phyloP scores from a whole-genome alignment of 2,113 vertebrate species.

The Oncorhynchus keta region DNA sequence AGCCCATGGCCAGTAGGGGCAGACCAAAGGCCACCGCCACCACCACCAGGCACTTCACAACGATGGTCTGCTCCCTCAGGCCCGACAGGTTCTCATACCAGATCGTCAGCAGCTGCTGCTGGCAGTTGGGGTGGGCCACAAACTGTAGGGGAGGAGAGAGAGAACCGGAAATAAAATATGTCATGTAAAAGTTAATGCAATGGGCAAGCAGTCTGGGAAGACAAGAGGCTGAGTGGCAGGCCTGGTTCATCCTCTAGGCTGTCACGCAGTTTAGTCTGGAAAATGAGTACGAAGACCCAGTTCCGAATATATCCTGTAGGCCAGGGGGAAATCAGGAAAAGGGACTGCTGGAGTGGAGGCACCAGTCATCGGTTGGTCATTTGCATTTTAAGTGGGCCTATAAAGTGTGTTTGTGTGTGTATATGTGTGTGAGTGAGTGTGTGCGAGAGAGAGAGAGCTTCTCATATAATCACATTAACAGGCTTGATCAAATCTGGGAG shows the following conservation, averaged over 20 bases:
- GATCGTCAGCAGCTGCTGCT: constrained; percentile 88
- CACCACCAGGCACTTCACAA: constrained; percentile 88
- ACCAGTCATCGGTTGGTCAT: not conserved
- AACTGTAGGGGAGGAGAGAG: constrained; percentile 69
- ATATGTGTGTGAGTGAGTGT: not conserved
- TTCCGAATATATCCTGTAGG: no score
- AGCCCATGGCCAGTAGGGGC: constrained; percentile 83
- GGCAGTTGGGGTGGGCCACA: constrained; percentile 90
- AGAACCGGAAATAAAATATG: not conserved
- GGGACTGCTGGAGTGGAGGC: no score
- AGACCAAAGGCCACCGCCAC: constrained; percentile 84
- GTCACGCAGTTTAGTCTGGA: no score
- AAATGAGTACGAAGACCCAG: no score
- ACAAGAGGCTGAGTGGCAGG: no score
- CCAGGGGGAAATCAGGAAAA: no score
- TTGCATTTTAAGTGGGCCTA: not conserved
- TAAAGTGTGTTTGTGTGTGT: not conserved
- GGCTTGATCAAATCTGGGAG: no score
- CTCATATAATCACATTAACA: no score
- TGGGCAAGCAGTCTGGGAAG: not conserved
- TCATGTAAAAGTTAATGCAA: not conserved
- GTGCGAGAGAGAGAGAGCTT: constrained; percentile 9
- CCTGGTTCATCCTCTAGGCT: no score
- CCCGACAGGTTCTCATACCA: constrained; percentile 90
- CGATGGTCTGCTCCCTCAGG: constrained; percentile 82